A percentile compares a stretch with the other conserved stretches of the same genome.
Evolutionary conservation across 2,888 invertebrate genomes (phyloP).

Genomic region (Saturnia pavonia): DNA sequence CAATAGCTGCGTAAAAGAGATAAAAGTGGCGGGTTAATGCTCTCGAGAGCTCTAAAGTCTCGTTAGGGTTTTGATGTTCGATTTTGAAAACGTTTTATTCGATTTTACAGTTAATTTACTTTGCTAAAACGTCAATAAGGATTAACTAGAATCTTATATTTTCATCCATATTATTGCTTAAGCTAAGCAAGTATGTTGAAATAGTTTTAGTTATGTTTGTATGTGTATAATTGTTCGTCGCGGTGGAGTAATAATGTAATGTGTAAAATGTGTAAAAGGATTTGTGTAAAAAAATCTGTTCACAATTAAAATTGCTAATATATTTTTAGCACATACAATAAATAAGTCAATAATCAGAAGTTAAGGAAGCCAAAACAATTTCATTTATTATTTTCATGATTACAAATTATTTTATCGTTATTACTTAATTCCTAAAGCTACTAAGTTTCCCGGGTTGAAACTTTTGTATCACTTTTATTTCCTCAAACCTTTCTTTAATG

Average conservation of each 20-base stretch:
- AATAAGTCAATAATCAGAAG: too few species aligned
- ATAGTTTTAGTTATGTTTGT: background rate
- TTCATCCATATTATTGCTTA: background rate
- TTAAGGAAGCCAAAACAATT: too few species aligned
- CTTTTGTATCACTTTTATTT: too few species aligned
- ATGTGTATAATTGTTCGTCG: background rate
- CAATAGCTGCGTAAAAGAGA: conserved; percentile 40
- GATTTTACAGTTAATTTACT: background rate
- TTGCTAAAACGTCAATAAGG: background rate
- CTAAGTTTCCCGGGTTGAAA: too few species aligned
- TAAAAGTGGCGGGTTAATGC: conserved; percentile 53
- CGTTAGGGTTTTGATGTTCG: conserved; percentile 45
- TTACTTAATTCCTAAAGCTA: too few species aligned
- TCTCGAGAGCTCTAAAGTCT: conserved; percentile 44
- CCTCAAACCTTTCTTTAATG: too few species aligned
- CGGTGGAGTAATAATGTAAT: background rate
- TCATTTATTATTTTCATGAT: too few species aligned
- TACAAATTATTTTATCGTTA: too few species aligned
- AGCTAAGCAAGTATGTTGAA: background rate
- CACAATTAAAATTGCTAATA: too few species aligned
- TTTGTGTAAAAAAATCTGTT: too few species aligned
- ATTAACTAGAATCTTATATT: background rate
- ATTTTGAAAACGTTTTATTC: conserved; percentile 37
- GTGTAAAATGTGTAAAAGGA: too few species aligned
- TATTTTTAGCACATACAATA: too few species aligned